Percentiles rank a stretch among this genome's conserved stretches.
phyloP scores from a whole-genome alignment of 2,797 vertebrate genomes.

The Sylvia borin region DNA sequence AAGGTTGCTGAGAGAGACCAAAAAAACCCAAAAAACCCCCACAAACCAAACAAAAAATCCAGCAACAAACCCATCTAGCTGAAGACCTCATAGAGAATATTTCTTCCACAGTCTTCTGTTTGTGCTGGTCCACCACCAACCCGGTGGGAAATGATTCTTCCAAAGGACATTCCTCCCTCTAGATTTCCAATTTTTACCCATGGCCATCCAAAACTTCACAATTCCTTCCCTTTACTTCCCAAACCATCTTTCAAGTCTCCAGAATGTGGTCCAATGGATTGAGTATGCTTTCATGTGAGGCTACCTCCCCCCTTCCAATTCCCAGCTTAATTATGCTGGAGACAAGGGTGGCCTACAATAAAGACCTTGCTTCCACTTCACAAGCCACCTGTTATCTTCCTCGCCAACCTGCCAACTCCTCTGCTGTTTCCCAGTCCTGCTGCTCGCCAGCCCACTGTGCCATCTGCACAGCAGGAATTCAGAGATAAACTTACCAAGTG shows the following conservation, averaged over 20 bases:
- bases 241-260: not conserved
- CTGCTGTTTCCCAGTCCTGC: conserved; percentile 58
- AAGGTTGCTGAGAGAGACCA: not conserved
- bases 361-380: conserved; percentile 61
- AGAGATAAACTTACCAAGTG: conserved; percentile 57
- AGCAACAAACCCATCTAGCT: not conserved
- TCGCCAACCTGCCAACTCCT: conserved; percentile 49
- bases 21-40: not conserved
- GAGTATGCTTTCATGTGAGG: not conserved
- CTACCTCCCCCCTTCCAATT: not conserved
- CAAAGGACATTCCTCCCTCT: not conserved
- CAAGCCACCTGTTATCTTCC: conserved; percentile 67
- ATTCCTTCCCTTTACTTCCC: not conserved
- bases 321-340: not conserved
- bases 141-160: not conserved
- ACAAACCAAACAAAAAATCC: not conserved
- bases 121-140: not conserved
- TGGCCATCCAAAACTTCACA: not conserved
- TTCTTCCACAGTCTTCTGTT: not conserved
- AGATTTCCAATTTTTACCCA: not conserved
- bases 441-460: conserved; percentile 64
- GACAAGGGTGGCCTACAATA: conserved; percentile 39
- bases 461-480: conserved; percentile 68
- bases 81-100: not conserved
- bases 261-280: not conserved